Evolutionary conservation across 2,888 invertebrate species (phyloP), one percentile per base, ranked within the genome.

Genomic region (Aleiodes testaceus): DNA sequence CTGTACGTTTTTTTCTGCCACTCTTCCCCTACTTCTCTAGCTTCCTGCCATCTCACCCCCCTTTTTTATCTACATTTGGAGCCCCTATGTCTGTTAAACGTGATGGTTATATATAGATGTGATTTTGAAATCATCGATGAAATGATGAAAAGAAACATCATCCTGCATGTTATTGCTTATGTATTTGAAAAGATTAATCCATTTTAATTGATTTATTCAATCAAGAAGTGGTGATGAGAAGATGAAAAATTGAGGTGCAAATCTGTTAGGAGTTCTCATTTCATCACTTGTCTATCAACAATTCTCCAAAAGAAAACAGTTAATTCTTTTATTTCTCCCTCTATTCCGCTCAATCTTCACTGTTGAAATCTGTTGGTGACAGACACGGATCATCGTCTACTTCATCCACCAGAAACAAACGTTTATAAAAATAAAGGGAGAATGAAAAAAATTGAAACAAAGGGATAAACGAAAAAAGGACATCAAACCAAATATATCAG

Each of bases 1-100:
- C 78, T 66, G 73, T 69, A 45, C 44, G 44, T 45, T 63, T 45
- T 59, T 59, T 59, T 59, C 26, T 30, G 11, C 16, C 18, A 12
- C 9, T 26, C 12, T 26, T n/a, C 20, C 16, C 11, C 18, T 5
- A 3, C 20, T 12, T 36, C 55, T 20, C 52, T 26, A 20, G 12
- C 52, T 18, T 20, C 12, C 20, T 26, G 12, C 30, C 55, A 36
- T 36, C 36, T 36, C 55, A n/a, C 55, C 55, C 30, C 55, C n/a
- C 55, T 14, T n/a, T 30, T 7, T 9, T 30, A 14, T 30, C 36
- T 30, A 12, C 26, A 12, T 55, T 30, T 14, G n/a, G 14, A 5
- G 9, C 55, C 55, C 55, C 55, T 14, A 30, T 59, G 36, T 18
- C 11, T 26, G n/a, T 18, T 18, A 36, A 36, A 36, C 36, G 5